Evolutionary conservation across 2,888 invertebrate species (phyloP).

Genomic region (Drosophila flavopinicola): DNA sequence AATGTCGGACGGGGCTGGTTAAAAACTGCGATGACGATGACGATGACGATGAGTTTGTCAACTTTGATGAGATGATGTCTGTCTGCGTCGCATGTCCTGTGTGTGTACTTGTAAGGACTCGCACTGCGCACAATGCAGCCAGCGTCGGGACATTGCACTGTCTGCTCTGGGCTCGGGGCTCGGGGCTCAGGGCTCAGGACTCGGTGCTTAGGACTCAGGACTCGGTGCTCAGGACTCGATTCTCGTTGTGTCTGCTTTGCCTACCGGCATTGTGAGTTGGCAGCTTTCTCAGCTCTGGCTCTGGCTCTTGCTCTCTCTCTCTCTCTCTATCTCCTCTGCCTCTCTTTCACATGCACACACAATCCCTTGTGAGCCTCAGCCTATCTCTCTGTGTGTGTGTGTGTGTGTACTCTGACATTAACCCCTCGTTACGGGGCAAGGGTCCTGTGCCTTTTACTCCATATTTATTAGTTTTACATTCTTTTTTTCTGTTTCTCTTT

Average conservation of each 20-base stretch:
- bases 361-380: slow-evolving; percentile 1
- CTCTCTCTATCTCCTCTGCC: too few species aligned
- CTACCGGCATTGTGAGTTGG: slow-evolving; percentile 40
- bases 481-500: slow-evolving; percentile 11
- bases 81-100: slow-evolving; percentile 1
- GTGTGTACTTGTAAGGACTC: slow-evolving; percentile 75
- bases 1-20: slow-evolving; percentile 55
- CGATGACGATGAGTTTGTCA: slow-evolving; percentile 71
- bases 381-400: slow-evolving; percentile 7
- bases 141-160: slow-evolving; percentile 76
- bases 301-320: slow-evolving; percentile 16
- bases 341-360: slow-evolving; percentile 14
- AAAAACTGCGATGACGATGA: slow-evolving; percentile 47
- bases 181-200: neutral
- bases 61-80: slow-evolving; percentile 75
- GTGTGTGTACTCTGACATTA: slow-evolving; percentile 35
- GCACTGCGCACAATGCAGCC: slow-evolving; percentile 54
- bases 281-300: slow-evolving; percentile 38
- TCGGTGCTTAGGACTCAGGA: neutral
- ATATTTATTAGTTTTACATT: slow-evolving; percentile 66
- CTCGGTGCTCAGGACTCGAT: neutral
- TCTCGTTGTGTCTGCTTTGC: slow-evolving; percentile 43
- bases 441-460: slow-evolving; percentile 31
- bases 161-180: slow-evolving; percentile 38
- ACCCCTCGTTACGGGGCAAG: slow-evolving; percentile 36